These are phyloP conservation scores for Gobiocypris rarus DNA, from an alignment of 2,113 vertebrate genomes.

Conservation along the genomic window DNA sequence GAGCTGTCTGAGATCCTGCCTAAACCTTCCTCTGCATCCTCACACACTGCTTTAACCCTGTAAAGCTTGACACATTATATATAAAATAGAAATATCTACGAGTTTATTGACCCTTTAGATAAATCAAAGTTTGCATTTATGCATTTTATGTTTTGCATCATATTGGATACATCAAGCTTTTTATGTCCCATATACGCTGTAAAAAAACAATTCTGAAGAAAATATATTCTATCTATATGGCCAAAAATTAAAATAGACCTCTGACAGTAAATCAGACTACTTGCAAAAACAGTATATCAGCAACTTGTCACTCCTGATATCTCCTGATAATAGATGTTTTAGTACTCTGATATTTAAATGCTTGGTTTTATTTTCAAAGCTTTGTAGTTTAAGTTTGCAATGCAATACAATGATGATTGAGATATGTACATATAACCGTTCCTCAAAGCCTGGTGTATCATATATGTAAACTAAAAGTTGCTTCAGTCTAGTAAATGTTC, in stretches of 20 bases:
- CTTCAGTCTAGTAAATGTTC: not conserved
- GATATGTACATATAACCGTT: not conserved
- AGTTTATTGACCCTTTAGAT: too few species aligned
- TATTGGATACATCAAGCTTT: not conserved
- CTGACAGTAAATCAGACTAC: not conserved
- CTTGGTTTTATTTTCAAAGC: not conserved
- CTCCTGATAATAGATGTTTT: not conserved
- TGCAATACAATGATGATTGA: not conserved
- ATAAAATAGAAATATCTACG: not conserved
- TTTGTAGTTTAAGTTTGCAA: not conserved
- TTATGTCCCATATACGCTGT: not conserved
- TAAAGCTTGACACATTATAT: not conserved
- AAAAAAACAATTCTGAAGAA: too few species aligned
- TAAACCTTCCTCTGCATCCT: slow-evolving; percentile 52
- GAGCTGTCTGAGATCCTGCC: slow-evolving; percentile 70
- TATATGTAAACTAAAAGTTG: not conserved
- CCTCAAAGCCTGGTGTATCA: not conserved
- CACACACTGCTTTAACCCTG: not conserved
- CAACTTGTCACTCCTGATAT: not conserved
- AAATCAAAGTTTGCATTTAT: too few species aligned
- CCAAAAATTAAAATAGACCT: not conserved
- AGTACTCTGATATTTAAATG: not conserved
- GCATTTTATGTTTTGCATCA: not conserved
- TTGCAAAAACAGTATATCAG: not conserved
- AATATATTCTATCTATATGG: not conserved